Evolutionary conservation across 2,888 invertebrate genomes (phyloP), one percentile per base, ranked within the genome.

Genomic region (Idaea aversata): DNA sequence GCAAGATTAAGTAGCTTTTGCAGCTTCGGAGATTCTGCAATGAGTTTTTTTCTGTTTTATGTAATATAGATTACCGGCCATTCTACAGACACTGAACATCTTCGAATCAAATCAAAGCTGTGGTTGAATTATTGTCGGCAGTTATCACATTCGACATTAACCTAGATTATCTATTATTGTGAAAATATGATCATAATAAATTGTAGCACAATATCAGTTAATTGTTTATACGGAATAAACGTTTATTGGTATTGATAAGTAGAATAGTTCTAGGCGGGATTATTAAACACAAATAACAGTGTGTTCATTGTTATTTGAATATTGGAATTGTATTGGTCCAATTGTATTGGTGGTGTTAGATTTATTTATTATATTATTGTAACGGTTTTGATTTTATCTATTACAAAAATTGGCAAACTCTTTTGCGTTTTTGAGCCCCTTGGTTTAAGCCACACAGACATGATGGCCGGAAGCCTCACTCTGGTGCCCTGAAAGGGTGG

Each of bases 71-170:
- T 25, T 25, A 25, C 25, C 25, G 10, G 10, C 0, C 10, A 47
- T 47, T 47, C 47, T 47, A 47, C 13, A 47, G 10, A 47, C 0
- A 47, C 7, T 47, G 13, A 10, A 47, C 36, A 36, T 70, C 68
- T 47, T n/a, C 25, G 65, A n/a, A 36, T 58, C 36, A 59, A 67
- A 62, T 64, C 65, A 66, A 62, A 67, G 34, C 65, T 68, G 68
- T 15, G 68, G 70, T 69, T 72, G 58, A 72, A 67, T 71, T 67
- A 67, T 47, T 13, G 62, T 61, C 58, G 62, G 62, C 61, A 68
- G 70, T 70, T 72, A 69, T 69, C 66, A 66, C 65, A 69, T 68
- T 67, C 66, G 63, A 15, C 65, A 62, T 61, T 67, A 61, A 34
- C 58, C 64, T 65, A 63, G 63, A 70, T 67, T 72, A 67, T 72